Base-by-base conservation (phyloP, 2,797 vertebrate genomes). In the Onychomys arenicola region DNA sequence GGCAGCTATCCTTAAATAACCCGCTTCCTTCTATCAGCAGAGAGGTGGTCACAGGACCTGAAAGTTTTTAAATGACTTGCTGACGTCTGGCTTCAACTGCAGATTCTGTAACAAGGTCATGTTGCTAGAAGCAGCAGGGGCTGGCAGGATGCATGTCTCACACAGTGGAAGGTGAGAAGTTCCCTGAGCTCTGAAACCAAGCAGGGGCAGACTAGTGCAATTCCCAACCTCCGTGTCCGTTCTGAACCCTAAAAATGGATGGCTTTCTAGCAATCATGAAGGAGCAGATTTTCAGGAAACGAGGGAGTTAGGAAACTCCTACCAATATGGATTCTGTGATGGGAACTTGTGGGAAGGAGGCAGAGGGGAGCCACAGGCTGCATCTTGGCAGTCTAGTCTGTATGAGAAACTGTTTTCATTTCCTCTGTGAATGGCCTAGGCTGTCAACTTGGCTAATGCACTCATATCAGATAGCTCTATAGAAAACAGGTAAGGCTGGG, bases 81-180 rank as follows among this genome's bases (percentile, higher is more conserved):
- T 93, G 93, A 90, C 83, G 81, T 29, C 63, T 77, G 49, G 90
- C 80, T 95, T 89, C 85, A 71, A 76, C 59, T 65, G 82, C 43
- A 87, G 92, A 91, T 96, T 89, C 69, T 59, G 67, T 85, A 76
- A 91, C 83, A 94, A 96, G 82, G 69, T 97, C 96, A 90, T 46
- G 83, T 89, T 95, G 76, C 95, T 95, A 12, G 69, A 86, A 89
- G n/a, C 49, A 75, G 61, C 89, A 96, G 91, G 29, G 57, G 29
- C 34, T 93, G 80, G 93, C 83, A 63, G 57, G 16, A 0, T 23
- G 52, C 5, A 8, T 40, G 84, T 78, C 82, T 92, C n/a, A 75
- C 49, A 91, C 92, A 77, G 57, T 32, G 86, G 43, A 96, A 95
- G 75, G 29, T 67, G 83, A 98, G 90, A 90, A 29, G 86, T 91